Conservation (phyloP, 2,113 vertebrate genomes). For the Oryzias celebensis region DNA sequence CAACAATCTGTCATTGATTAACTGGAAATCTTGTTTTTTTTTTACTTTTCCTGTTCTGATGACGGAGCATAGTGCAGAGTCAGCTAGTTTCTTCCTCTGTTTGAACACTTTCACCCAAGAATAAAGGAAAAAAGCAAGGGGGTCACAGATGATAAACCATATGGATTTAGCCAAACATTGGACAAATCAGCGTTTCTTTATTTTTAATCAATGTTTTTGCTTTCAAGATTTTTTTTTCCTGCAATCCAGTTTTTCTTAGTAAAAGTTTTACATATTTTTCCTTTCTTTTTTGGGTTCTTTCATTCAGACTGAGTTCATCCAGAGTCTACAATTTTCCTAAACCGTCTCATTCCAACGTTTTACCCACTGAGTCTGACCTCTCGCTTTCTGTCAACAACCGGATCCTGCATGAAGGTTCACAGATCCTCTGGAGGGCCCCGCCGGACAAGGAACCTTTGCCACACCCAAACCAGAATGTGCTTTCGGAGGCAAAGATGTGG, state of each 20-base stretch:
- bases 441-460: slow-evolving; percentile 50
- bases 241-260: neutral
- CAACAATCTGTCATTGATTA: slow-evolving; percentile 39
- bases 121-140: slow-evolving; percentile 7
- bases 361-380: slow-evolving; percentile 28
- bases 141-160: neutral
- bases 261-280: slow-evolving; percentile 9
- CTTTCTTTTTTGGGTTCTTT: neutral
- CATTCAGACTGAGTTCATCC: slow-evolving; percentile 46
- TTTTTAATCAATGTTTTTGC: no score
- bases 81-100: slow-evolving; percentile 17
- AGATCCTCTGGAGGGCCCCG: slow-evolving; percentile 50
- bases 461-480: slow-evolving; percentile 12
- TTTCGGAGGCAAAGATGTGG: slow-evolving; percentile 2
- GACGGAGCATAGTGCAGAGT: neutral
- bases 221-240: no score
- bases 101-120: slow-evolving; percentile 24
- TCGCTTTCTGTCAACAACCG: slow-evolving; percentile 27
- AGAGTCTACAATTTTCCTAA: slow-evolving; percentile 26
- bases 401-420: slow-evolving; percentile 38
- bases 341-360: slow-evolving; percentile 5
- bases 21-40: slow-evolving; percentile 9
- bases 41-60: neutral
- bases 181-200: no score
- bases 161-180: no score